phyloP scores from a whole-genome alignment of 2,797 vertebrate species.

The Urophycis tenuis region DNA sequence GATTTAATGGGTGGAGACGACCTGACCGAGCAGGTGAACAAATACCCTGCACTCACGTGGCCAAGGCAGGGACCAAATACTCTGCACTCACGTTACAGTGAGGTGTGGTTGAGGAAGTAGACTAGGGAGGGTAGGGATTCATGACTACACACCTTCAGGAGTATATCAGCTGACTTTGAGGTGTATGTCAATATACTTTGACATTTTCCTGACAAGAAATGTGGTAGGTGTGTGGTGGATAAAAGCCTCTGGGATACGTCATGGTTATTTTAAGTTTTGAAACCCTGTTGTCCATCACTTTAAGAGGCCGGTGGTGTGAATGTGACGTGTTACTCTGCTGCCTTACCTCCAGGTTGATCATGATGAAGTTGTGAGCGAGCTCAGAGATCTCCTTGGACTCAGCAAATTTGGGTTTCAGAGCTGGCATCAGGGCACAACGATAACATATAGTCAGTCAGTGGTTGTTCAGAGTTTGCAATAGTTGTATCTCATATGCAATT shows the following conservation, averaged over 20 bases:
- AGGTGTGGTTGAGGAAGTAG: not conserved
- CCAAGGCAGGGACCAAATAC: not conserved
- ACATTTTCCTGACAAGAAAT: not conserved
- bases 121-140: no score
- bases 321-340: not conserved
- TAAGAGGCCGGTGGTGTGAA: not conserved
- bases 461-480: not conserved
- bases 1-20: not conserved
- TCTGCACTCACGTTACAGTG: not conserved
- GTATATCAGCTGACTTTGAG: not conserved
- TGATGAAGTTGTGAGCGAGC: slow-evolving; percentile 95
- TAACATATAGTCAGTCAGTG: not conserved
- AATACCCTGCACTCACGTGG: no score
- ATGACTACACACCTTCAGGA: no score
- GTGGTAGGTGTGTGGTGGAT: not conserved
- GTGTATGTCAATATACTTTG: not conserved
- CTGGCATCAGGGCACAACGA: slow-evolving; percentile 53
- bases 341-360: slow-evolving; percentile 96
- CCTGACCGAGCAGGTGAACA: not conserved
- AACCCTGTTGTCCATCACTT: not conserved
- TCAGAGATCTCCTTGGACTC: slow-evolving; percentile 97
- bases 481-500: not conserved
- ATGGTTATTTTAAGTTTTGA: not conserved
- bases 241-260: not conserved
- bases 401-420: slow-evolving; percentile 95